phyloP scores from a whole-genome alignment of 1,140 invertebrate genomes.

The Hypothenemus hampei region DNA sequence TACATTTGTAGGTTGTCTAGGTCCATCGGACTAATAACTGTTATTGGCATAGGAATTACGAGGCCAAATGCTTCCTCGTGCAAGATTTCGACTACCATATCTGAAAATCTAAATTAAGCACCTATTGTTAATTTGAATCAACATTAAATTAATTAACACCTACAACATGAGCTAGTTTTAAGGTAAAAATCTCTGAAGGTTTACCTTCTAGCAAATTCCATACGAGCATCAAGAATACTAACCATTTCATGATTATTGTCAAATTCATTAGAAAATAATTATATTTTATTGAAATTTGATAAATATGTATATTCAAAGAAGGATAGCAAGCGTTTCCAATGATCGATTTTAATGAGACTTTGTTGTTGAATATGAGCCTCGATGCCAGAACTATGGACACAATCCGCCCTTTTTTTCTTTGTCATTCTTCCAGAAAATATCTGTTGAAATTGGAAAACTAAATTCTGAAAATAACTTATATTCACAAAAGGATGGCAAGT shows the following conservation, averaged over 20 bases:
- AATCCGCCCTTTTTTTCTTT: no score
- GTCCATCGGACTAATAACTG: slow-evolving; percentile 21
- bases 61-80: not conserved
- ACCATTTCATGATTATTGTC: not conserved
- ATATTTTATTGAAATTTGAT: not conserved
- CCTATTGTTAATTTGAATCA: not conserved
- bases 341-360: no score
- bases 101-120: slow-evolving; percentile 13
- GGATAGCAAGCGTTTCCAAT: no score
- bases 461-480: no score
- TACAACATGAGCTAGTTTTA: not conserved
- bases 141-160: not conserved
- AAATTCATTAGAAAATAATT: not conserved
- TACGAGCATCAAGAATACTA: not conserved
- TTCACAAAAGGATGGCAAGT: no score
- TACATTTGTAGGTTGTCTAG: slow-evolving; percentile 16
- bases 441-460: no score
- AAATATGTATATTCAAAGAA: no score
- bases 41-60: slow-evolving; percentile 9
- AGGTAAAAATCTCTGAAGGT: not conserved
- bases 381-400: no score
- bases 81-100: slow-evolving; percentile 18
- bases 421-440: no score
- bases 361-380: no score
- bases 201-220: not conserved